Percentiles rank a stretch among this genome's conserved stretches.
phyloP scores from a whole-genome alignment of 1,140 invertebrate species.

The Drosophila elegans region DNA sequence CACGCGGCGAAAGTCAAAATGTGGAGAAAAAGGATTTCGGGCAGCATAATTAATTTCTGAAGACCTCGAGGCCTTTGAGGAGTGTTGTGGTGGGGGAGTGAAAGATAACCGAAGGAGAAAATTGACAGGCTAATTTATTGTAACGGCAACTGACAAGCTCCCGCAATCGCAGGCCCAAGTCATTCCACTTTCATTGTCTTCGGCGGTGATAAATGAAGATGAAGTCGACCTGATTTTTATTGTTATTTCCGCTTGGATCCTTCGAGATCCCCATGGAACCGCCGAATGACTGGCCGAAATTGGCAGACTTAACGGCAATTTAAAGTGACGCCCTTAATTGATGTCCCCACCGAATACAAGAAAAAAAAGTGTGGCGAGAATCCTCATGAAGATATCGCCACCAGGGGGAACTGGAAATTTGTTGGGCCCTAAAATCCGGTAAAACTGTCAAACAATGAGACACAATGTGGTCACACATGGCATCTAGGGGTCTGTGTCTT shows the following conservation, averaged over 20 bases:
- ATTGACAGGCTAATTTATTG: constrained; percentile 80
- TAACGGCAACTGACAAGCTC: constrained; percentile 75
- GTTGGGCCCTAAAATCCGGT: constrained; percentile 31
- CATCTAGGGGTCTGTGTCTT: constrained; percentile 6
- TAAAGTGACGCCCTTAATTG: constrained; percentile 64
- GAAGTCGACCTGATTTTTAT: constrained; percentile 69
- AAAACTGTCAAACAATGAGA: constrained; percentile 50
- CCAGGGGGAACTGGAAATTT: constrained; percentile 4
- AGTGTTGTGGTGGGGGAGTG: constrained; percentile 5
- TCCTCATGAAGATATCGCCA: constrained; percentile 39
- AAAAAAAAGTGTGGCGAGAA: neutral
- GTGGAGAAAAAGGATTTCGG: constrained; percentile 38
- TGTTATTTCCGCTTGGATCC: constrained; percentile 37
- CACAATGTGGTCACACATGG: constrained; percentile 48
- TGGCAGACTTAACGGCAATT: constrained; percentile 76
- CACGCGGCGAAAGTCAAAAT: constrained; percentile 55
- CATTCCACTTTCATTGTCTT: constrained; percentile 66
- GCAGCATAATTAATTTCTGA: constrained; percentile 47
- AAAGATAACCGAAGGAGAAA: constrained; percentile 44
- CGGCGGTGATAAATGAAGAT: constrained; percentile 65
- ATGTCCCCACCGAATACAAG: constrained; percentile 20
- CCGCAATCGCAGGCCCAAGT: constrained; percentile 20
- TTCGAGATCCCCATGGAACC: constrained; percentile 17
- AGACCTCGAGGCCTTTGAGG: constrained; percentile 1
- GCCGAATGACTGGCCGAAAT: constrained; percentile 63